These are phyloP conservation scores for Cryptus viduatorius DNA, from an alignment of 2,888 invertebrate species.

Conservation along the genomic window DNA sequence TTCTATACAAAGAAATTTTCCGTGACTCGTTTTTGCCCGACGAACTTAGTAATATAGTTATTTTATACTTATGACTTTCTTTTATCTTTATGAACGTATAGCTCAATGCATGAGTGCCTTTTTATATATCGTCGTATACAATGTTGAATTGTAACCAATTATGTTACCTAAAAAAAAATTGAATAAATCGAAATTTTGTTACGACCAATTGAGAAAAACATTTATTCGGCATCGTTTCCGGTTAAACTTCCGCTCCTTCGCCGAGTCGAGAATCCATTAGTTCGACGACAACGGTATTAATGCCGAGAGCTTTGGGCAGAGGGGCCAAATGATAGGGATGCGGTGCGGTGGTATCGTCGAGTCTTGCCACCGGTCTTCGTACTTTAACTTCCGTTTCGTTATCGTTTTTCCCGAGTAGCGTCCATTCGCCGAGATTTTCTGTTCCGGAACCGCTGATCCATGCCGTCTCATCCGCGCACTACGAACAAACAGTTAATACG, in stretches of 20 bases:
- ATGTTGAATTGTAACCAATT: conserved; percentile 15
- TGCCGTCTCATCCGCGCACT: conserved; percentile 74
- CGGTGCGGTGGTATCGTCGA: conserved; percentile 73
- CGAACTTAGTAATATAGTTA: not conserved
- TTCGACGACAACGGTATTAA: conserved; percentile 71
- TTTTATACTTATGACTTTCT: conserved; percentile 27
- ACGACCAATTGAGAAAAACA: not conserved
- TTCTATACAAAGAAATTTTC: not conserved
- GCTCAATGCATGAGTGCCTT: conserved; percentile 39
- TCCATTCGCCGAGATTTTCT: conserved; percentile 78
- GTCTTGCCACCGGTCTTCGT: conserved; percentile 74
- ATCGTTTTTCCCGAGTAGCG: conserved; percentile 72
- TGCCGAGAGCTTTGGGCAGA: conserved; percentile 75
- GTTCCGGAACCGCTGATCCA: conserved; percentile 73
- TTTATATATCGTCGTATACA: conserved; percentile 5
- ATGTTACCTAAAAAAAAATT: not conserved
- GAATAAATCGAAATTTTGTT: too few species aligned
- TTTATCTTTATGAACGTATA: conserved; percentile 14
- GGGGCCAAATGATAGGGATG: conserved; percentile 72
- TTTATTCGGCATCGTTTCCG: not conserved
- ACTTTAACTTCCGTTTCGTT: conserved; percentile 75
- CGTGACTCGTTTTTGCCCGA: conserved; percentile 4
- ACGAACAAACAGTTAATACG: not conserved
- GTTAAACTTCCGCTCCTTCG: conserved; percentile 70
- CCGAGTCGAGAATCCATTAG: conserved; percentile 68